A percentile compares a stretch with the other conserved stretches of the same genome.
phyloP scores from a whole-genome alignment of 2,113 vertebrate species.

The Megatriorchis doriae region DNA sequence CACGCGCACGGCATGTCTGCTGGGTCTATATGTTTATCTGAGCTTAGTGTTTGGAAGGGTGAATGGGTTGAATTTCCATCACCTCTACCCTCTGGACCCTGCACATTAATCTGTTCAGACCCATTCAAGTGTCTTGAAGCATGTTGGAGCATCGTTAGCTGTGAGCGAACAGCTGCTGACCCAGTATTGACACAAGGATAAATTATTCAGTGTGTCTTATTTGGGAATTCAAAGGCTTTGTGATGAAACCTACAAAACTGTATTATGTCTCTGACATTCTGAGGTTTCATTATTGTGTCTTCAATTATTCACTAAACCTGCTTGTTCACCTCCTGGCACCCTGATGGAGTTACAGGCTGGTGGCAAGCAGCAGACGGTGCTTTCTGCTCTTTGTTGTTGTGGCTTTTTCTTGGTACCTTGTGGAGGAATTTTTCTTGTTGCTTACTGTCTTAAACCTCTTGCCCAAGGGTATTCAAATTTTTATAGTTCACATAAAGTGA shows the following conservation, averaged over 20 bases:
- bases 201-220: conserved; percentile 75
- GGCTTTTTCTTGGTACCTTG: background rate
- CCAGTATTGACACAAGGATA: conserved; percentile 66
- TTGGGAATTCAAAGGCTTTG: conserved; percentile 65
- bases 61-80: background rate
- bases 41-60: background rate
- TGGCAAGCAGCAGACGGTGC: background rate
- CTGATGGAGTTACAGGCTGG: background rate
- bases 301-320: conserved; percentile 71
- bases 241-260: conserved; percentile 69
- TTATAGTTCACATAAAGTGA: background rate
- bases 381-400: background rate
- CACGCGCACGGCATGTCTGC: background rate
- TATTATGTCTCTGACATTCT: conserved; percentile 63
- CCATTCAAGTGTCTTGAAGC: background rate
- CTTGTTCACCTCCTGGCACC: conserved; percentile 34
- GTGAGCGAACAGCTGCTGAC: conserved; percentile 69
- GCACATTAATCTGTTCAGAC: background rate
- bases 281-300: conserved; percentile 65
- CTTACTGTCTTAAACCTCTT: background rate
- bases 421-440: background rate
- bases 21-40: background rate
- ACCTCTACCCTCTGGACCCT: background rate
- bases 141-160: conserved; percentile 16
- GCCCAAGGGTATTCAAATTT: background rate